Evolutionary conservation across 2,797 vertebrate species (phyloP), one percentile per base, ranked within the genome.

Genomic region (Pantherophis vulpinus): DNA sequence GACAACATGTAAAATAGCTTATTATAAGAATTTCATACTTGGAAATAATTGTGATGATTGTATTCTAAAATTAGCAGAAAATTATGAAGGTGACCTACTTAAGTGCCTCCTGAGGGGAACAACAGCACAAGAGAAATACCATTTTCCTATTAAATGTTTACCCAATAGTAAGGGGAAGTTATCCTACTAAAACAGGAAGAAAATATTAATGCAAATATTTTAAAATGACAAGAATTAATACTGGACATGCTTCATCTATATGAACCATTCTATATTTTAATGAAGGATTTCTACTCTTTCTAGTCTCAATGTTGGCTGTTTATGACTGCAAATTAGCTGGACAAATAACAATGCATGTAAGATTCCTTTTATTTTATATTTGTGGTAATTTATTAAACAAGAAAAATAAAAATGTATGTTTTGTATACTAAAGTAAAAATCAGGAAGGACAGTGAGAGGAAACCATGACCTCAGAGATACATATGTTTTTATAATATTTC

Each of bases 51-150:
- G 59, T 56, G 20, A 58, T 90, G 51, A 88, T 51, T 55, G 60
- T 88, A 79, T 42, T 54, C n/a, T 54, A 93, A 79, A 90, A 88
- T 61, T 55, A 89, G 90, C 90, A 79, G 86, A 20, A 74, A 93
- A 93, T 60, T 88, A 91, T 79, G 18, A 93, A 90, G 37, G 63
- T 37, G 90, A 89, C 90, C 90, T 91, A 93, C n/a, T 88, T 91
- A 93, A 79, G 83, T 56, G 47, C 5, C 27, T 10, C 66, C 58
- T 61, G 42, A 47, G 37, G 86, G n/a, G 47, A 37, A 91, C 88
- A 55, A 66, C 18, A 91, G 23, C n/a, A 79, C 47, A 79, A 93
- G 25, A 91, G 63, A 90, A 93, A 90, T 63, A n/a, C 25, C 3
- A 25, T 27, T 70, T 25, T 58, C 2, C 37, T 55, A 1, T 89